phyloP scores from a whole-genome alignment of 2,113 vertebrate genomes.

The Rhombomys opimus region DNA sequence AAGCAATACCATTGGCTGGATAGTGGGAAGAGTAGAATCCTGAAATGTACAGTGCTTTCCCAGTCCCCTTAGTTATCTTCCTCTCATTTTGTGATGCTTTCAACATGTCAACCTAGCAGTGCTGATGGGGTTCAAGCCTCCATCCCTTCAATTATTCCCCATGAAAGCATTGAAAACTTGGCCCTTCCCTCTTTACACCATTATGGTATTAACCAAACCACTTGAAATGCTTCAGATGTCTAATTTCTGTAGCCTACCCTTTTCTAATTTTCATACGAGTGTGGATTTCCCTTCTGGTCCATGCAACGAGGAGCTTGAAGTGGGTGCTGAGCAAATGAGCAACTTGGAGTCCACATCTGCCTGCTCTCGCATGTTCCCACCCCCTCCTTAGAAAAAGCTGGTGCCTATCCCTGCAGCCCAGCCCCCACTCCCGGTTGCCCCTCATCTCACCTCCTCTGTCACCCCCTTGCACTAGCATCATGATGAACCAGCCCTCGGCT shows the following conservation, averaged over 20 bases:
- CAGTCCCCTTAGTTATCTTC: neutral
- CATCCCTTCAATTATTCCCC: neutral
- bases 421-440: neutral
- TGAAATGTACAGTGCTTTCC: neutral
- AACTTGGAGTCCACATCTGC: neutral
- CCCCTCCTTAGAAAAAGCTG: neutral
- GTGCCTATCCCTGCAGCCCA: neutral
- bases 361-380: neutral
- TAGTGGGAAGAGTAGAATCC: neutral
- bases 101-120: neutral
- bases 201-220: neutral
- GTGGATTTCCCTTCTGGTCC: neutral
- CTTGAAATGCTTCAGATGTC: neutral
- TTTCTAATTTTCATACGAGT: neutral
- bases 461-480: neutral
- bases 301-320: neutral
- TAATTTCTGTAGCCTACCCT: neutral
- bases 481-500: fast-evolving
- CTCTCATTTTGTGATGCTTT: neutral
- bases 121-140: neutral
- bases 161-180: neutral
- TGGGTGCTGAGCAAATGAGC: neutral
- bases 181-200: neutral
- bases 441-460: neutral
- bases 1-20: neutral